Percentiles rank a stretch among this genome's conserved stretches.
Conservation (phyloP, 2,797 vertebrate species). For the Anguilla anguilla region DNA sequence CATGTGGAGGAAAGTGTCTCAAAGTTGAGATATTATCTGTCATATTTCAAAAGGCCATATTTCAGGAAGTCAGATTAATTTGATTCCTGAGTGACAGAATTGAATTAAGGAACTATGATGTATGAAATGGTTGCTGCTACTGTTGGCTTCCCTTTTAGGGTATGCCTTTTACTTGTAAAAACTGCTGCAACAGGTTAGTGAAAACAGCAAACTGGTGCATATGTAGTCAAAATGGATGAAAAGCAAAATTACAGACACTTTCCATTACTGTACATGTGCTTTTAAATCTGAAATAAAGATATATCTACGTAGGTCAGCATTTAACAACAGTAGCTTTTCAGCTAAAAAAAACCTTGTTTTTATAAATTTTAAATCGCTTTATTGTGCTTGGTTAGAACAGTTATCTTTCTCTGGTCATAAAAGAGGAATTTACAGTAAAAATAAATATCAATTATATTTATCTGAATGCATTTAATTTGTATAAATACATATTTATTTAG, state of each 20-base stretch:
- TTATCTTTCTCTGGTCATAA: not conserved
- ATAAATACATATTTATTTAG: not conserved
- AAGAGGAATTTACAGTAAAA: not conserved
- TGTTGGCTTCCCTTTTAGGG: not conserved
- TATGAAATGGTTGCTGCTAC: conserved; percentile 8
- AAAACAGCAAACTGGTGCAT: not conserved
- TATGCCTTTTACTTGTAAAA: not conserved
- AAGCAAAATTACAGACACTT: not conserved
- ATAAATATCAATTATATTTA: not conserved
- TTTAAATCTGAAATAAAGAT: not conserved
- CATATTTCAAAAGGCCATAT: conserved; percentile 1
- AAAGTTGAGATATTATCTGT: conserved; percentile 15
- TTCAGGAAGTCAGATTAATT: conserved; percentile 5
- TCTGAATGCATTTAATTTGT: too few species aligned
- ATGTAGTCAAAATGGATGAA: not conserved
- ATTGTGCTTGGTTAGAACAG: not conserved
- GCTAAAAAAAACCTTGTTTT: not conserved
- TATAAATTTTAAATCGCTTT: not conserved
- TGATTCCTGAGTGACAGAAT: conserved; percentile 1
- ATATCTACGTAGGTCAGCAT: not conserved
- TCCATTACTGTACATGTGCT: not conserved
- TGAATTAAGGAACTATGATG: not conserved
- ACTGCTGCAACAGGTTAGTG: not conserved
- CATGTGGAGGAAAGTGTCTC: not conserved
- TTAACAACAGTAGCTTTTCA: not conserved